Conservation (phyloP, 2,888 invertebrate genomes). For the Eledona agricola region DNA sequence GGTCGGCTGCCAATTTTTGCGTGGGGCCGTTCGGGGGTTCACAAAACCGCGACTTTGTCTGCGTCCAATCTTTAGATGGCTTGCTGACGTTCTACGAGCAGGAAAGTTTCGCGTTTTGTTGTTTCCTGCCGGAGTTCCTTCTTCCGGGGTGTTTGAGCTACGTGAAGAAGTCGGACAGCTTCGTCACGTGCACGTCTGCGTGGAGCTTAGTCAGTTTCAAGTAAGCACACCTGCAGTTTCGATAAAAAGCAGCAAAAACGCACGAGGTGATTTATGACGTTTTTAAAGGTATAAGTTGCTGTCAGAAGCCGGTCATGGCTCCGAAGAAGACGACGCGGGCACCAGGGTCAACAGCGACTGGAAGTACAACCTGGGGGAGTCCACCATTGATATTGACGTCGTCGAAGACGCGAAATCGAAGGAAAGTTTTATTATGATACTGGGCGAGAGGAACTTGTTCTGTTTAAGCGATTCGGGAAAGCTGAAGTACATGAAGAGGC, state of each 20-base stretch:
- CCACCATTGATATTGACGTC: conserved; percentile 62
- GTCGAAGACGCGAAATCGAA: conserved; percentile 63
- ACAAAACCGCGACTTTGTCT: conserved; percentile 85
- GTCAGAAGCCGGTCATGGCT: conserved; percentile 74
- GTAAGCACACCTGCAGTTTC: conserved; percentile 60
- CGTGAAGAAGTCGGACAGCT: conserved; percentile 81
- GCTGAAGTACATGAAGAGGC: conserved; percentile 81
- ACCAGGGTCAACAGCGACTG: conserved; percentile 79
- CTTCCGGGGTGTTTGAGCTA: conserved; percentile 88
- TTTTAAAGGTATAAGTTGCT: conserved; percentile 76
- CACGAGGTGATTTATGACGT: neutral
- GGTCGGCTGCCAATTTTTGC: conserved; percentile 79
- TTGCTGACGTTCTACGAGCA: conserved; percentile 91
- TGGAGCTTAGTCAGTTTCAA: conserved; percentile 89
- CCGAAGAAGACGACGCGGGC: conserved; percentile 65
- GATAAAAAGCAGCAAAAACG: neutral
- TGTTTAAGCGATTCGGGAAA: conserved; percentile 82
- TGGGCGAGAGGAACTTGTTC: conserved; percentile 87
- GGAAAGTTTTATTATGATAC: conserved; percentile 77
- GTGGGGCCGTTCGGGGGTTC: conserved; percentile 88
- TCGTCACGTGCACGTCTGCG: conserved; percentile 81
- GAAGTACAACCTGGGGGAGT: conserved; percentile 80
- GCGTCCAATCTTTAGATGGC: conserved; percentile 91
- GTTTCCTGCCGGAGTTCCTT: conserved; percentile 80
- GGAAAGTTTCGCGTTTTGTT: conserved; percentile 86